Percentiles rank a stretch among this genome's conserved stretches.
Evolutionary conservation across 1,140 invertebrate genomes (phyloP).

Genomic region (Brachionus plicatilis): DNA sequence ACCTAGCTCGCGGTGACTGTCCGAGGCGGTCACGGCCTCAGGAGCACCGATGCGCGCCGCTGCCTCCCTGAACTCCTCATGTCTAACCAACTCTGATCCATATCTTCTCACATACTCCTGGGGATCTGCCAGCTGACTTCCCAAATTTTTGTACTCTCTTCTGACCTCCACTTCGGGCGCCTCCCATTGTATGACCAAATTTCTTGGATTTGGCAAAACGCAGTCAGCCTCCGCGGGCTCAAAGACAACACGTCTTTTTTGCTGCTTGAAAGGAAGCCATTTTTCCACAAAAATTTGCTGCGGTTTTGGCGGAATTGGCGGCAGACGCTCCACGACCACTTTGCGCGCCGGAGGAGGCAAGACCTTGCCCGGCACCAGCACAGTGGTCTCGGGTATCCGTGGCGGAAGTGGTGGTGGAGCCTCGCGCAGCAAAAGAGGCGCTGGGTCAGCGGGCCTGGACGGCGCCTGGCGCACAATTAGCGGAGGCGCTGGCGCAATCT

Average conservation of each 20-base stretch:
- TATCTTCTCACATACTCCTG: constrained; percentile 5
- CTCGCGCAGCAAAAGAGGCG: constrained; percentile 31
- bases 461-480: constrained; percentile 17
- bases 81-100: neutral
- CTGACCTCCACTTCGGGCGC: constrained; percentile 11
- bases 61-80: neutral
- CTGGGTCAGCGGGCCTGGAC: neutral
- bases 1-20: constrained; percentile 7
- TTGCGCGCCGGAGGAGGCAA: neutral
- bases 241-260: constrained; percentile 9
- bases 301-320: constrained; percentile 34
- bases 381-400: neutral
- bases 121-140: neutral
- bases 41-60: neutral
- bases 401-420: constrained; percentile 20
- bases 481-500: constrained; percentile 20
- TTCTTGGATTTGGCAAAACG: constrained; percentile 7
- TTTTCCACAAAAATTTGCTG: constrained; percentile 34
- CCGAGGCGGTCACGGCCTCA: neutral
- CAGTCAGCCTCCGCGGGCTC: neutral
- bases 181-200: constrained; percentile 41
- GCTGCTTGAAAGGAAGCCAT: constrained; percentile 39
- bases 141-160: constrained; percentile 18
- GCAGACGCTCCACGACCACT: constrained; percentile 33
- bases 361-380: neutral